Conservation (phyloP, 2,113 vertebrate genomes). For the Lampris megalopsis region DNA sequence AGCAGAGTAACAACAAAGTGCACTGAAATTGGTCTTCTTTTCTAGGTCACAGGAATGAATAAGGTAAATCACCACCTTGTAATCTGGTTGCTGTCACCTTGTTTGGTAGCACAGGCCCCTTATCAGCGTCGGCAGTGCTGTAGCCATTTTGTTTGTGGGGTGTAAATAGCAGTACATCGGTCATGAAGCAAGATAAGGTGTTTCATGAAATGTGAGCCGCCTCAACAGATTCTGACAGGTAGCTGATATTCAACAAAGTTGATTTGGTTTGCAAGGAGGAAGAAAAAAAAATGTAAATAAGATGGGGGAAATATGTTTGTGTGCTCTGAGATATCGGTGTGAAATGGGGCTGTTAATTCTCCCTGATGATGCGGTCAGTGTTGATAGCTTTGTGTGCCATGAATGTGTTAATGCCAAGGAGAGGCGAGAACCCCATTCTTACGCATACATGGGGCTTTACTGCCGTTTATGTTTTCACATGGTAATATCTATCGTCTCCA, state of each 20-base stretch:
- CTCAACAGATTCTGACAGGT: constrained; percentile 66
- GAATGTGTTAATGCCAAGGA: constrained; percentile 21
- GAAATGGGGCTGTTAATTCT: constrained; percentile 40
- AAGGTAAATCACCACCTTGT: constrained; percentile 74
- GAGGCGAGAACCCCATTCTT: constrained; percentile 8
- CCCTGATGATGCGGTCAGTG: constrained; percentile 28
- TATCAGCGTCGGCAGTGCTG: constrained; percentile 65
- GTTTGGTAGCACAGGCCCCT: constrained; percentile 54
- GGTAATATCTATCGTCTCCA: constrained; percentile 39
- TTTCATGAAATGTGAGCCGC: constrained; percentile 67
- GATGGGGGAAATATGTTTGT: constrained; percentile 45
- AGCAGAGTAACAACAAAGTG: constrained; percentile 37
- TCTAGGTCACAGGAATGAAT: constrained; percentile 73
- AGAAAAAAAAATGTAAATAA: constrained; percentile 43
- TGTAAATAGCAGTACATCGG: constrained; percentile 73
- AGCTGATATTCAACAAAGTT: constrained; percentile 49
- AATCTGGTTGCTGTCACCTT: constrained; percentile 76
- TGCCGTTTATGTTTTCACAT: constrained; percentile 9
- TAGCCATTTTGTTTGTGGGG: constrained; percentile 73
- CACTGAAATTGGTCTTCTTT: constrained; percentile 56
- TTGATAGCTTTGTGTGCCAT: constrained; percentile 14
- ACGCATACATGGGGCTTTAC: constrained; percentile 10
- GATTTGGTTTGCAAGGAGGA: constrained; percentile 37
- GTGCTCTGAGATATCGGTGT: constrained; percentile 40
- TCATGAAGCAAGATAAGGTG: constrained; percentile 74